These are phyloP conservation scores for Scaptomyza parva DNA, from an alignment of 2,888 invertebrate genomes.

Conservation along the genomic window DNA sequence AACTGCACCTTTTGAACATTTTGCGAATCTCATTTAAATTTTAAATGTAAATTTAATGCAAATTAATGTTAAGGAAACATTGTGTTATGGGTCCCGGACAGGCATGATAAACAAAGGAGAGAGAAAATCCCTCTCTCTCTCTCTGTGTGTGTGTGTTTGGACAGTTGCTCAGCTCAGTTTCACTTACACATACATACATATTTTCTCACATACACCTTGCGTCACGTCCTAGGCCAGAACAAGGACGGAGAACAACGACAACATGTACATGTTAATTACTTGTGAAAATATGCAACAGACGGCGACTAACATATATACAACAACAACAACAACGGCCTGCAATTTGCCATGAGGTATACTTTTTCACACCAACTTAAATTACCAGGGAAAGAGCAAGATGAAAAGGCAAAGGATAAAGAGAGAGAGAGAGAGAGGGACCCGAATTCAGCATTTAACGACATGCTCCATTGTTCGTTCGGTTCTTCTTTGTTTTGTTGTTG, in stretches of 20 bases:
- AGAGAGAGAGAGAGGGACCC: slow-evolving; percentile 16
- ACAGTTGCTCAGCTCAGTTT: slow-evolving; percentile 60
- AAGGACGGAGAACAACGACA: slow-evolving; percentile 51
- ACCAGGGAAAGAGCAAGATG: slow-evolving; percentile 9
- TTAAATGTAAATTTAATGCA: slow-evolving; percentile 75
- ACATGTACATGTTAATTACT: slow-evolving; percentile 77
- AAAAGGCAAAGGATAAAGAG: not conserved
- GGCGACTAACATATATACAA: slow-evolving; percentile 38
- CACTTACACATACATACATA: slow-evolving; percentile 9
- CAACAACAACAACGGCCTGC: slow-evolving; percentile 38
- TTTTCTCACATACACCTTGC: slow-evolving; percentile 20
- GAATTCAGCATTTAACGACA: slow-evolving; percentile 26
- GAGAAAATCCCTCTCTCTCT: slow-evolving; percentile 5
- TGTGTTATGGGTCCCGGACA: slow-evolving; percentile 50
- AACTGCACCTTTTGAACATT: slow-evolving; percentile 39
- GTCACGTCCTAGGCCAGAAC: slow-evolving; percentile 41
- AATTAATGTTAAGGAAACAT: slow-evolving; percentile 72
- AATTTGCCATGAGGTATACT: slow-evolving; percentile 68
- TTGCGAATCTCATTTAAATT: slow-evolving; percentile 58
- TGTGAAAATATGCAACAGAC: slow-evolving; percentile 79
- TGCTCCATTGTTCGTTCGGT: slow-evolving; percentile 39
- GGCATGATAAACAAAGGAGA: slow-evolving; percentile 57
- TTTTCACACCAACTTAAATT: slow-evolving; percentile 73
- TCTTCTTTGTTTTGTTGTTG: slow-evolving; percentile 23
- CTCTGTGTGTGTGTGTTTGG: slow-evolving; percentile 52